Conservation (phyloP, 2,797 vertebrate genomes). For the Mus caroli region DNA sequence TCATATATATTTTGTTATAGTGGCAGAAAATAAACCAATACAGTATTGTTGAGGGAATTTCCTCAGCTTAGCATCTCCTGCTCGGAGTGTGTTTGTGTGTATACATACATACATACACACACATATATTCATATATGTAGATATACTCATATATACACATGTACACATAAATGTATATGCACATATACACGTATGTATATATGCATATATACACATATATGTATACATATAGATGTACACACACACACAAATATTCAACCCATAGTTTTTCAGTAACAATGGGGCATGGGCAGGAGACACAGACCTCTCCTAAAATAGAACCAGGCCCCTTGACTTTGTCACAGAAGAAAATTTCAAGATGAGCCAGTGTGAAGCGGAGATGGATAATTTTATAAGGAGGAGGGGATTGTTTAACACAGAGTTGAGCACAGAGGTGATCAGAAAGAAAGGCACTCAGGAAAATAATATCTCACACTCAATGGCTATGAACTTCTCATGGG, state of each 20-base stretch:
- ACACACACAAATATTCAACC: background rate
- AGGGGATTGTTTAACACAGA: background rate
- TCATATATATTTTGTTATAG: background rate
- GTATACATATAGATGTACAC: rapidly evolving
- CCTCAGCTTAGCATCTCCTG: background rate
- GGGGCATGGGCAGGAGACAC: background rate
- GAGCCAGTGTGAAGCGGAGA: background rate
- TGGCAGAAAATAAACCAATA: background rate
- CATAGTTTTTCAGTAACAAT: background rate
- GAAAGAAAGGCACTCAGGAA: background rate
- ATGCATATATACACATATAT: too few species aligned
- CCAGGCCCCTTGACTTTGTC: background rate
- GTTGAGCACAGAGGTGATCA: background rate
- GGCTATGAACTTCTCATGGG: too few species aligned
- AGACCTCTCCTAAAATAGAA: background rate
- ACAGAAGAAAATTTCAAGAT: background rate
- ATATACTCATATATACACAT: too few species aligned
- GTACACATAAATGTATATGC: too few species aligned
- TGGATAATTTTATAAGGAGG: background rate
- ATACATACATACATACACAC: too few species aligned
- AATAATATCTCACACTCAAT: background rate
- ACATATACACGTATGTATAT: too few species aligned
- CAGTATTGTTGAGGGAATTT: background rate
- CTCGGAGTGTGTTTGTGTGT: background rate
- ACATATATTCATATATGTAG: rapidly evolving